Conservation (phyloP, 2,888 invertebrate genomes). For the Doris montereyensis region DNA sequence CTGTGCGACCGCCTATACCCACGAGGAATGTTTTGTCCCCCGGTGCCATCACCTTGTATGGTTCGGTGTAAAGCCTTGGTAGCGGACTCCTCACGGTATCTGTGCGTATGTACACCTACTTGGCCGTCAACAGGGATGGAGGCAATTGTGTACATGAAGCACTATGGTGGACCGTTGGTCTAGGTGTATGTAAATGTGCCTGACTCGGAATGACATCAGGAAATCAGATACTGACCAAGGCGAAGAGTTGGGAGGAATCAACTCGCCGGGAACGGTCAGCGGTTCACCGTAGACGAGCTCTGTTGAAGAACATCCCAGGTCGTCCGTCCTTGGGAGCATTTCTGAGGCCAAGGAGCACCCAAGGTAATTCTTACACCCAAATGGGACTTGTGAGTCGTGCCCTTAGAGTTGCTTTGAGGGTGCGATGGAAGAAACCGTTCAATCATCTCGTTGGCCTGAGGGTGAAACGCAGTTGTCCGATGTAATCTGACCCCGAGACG, state of each 20-base stretch:
- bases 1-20: neutral
- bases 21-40: neutral
- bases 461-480: neutral
- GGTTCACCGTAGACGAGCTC: conserved; percentile 21
- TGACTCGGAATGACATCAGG: neutral
- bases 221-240: conserved; percentile 5
- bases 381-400: neutral
- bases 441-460: conserved; percentile 6
- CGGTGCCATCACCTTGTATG: too few species aligned
- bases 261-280: conserved; percentile 14
- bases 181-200: neutral
- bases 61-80: neutral
- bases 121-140: neutral
- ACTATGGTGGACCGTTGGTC: neutral
- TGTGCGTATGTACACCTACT: neutral
- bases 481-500: neutral
- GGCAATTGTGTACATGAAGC: neutral
- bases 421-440: conserved; percentile 20
- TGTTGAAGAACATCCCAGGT: conserved; percentile 12
- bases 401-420: conserved; percentile 9
- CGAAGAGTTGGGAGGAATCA: neutral
- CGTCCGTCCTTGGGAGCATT: conserved; percentile 14
- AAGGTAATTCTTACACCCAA: conserved; percentile 13
- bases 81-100: neutral
- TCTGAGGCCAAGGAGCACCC: neutral